Evolutionary conservation across 2,888 invertebrate genomes (phyloP).

Genomic region (Sphaerophoria taeniata): DNA sequence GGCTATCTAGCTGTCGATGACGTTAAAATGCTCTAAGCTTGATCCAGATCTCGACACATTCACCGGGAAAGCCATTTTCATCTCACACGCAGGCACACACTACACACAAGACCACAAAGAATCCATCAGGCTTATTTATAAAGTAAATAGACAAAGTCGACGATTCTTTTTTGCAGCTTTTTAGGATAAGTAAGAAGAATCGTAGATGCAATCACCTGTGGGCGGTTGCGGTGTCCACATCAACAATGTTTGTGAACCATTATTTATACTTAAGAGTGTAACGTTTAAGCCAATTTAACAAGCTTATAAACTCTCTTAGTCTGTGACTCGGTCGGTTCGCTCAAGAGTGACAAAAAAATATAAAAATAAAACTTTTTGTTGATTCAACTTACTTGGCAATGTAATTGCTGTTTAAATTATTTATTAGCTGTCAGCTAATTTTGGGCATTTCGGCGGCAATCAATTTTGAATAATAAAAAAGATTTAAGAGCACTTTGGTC

Average conservation of each 20-base stretch:
- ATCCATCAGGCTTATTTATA: conserved; percentile 49
- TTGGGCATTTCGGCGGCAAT: conserved; percentile 48
- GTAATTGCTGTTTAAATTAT: conserved; percentile 13
- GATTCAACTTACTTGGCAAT: conserved; percentile 27
- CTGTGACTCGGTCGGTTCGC: conserved; percentile 8
- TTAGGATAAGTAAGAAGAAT: conserved; percentile 68
- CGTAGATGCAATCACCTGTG: conserved; percentile 59
- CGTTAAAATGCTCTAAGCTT: conserved; percentile 40
- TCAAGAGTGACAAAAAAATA: conserved; percentile 16
- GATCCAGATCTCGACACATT: conserved; percentile 72
- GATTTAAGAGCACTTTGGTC: conserved; percentile 29
- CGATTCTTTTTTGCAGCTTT: conserved; percentile 24
- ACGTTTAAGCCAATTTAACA: conserved; percentile 29
- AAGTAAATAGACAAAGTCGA: conserved; percentile 30
- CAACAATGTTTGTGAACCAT: conserved; percentile 42
- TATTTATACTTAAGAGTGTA: conserved; percentile 53
- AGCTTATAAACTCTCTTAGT: neutral
- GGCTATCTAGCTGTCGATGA: conserved; percentile 61
- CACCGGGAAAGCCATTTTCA: conserved; percentile 53
- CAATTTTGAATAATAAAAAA: conserved; percentile 37
- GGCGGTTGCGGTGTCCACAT: conserved; percentile 52
- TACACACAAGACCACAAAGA: too few relatives aligned
- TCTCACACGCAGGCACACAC: conserved; percentile 2
- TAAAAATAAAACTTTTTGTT: conserved; percentile 48
- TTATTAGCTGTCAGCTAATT: conserved; percentile 47